Base-by-base conservation (phyloP, 2,888 invertebrate species). In the Agonum fuliginosum region DNA sequence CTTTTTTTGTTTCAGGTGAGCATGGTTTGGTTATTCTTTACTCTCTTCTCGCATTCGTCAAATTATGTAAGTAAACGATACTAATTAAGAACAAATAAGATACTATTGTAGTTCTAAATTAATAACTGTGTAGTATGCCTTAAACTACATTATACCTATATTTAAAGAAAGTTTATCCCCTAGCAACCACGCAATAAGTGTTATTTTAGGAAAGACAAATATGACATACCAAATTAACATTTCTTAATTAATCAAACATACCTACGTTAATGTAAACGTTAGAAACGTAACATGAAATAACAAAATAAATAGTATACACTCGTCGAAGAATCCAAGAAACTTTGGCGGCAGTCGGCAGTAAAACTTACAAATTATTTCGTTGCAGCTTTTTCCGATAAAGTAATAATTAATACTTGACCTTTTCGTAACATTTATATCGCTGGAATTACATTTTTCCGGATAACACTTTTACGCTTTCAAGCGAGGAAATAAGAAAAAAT, bases 401-500 rank as follows among this genome's bases (percentile, higher is more conserved):
- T 54, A 54, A 24, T 54, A 54, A 54, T 54, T 54, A 54, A 24
- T 54, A 54, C 12, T 54, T 54, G 54, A 54, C 54, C 54, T 54
- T 54, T 54, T 22, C 24, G 54, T 54, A 54, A 54, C 54, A 54
- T 54, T 54, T 54, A 22, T 22, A 54, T 22, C 54, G 54, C 4
- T 10, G 54, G 54, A 54, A 54, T 54, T 54, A 54, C 24, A 54
- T 54, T 54, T 54, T 54, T 54, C 54, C 22, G 22, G 20, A 54
- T 6, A 51, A n/a, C 54, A 22, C n/a, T 54, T 54, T 54, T 54
- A 22, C 22, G 24, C n/a, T 54, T 54, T 54, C 24, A 22, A n/a
- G 24, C 22, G 22, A 48, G 54, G 54, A 54, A 54, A 54, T 54
- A 24, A 22, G 54, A 54, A 54, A 54, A 22, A 54, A n/a, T 20